Evolutionary conservation across 2,888 invertebrate species (phyloP).

Genomic region (Nebria brevicollis): DNA sequence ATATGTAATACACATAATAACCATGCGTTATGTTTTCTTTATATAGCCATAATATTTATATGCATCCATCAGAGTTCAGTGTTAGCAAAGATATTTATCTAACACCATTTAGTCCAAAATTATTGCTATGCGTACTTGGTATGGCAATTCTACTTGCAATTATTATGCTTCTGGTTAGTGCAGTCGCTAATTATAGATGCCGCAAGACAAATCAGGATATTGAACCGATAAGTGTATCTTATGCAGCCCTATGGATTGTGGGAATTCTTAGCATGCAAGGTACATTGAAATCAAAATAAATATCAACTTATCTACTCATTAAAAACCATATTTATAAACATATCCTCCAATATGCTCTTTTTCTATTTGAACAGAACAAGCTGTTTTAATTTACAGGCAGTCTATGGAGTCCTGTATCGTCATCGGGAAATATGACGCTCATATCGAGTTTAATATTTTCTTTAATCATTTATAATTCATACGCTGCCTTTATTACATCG

Average conservation of each 20-base stretch:
- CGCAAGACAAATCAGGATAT: constrained; percentile 51
- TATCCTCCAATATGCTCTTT: too few relatives aligned
- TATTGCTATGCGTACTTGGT: constrained; percentile 67
- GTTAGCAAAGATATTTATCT: constrained; percentile 72
- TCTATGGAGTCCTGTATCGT: constrained; percentile 67
- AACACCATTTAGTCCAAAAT: constrained; percentile 69
- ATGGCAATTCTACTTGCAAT: constrained; percentile 66
- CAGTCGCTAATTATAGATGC: constrained; percentile 48
- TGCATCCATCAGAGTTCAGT: constrained; percentile 70
- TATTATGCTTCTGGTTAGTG: constrained; percentile 65
- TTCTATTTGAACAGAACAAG: too few relatives aligned
- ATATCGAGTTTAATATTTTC: constrained; percentile 70
- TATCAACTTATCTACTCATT: neutral
- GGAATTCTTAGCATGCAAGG: constrained; percentile 75
- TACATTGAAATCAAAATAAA: constrained; percentile 51
- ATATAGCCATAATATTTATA: constrained; percentile 71
- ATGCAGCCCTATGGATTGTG: constrained; percentile 71
- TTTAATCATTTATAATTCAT: constrained; percentile 72
- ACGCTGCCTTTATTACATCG: constrained; percentile 75
- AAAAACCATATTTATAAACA: too few relatives aligned
- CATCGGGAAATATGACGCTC: constrained; percentile 69
- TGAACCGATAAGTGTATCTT: constrained; percentile 63
- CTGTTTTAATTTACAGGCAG: constrained; percentile 63
- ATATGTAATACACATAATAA: too few relatives aligned
- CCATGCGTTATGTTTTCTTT: neutral